A percentile compares a stretch with the other conserved stretches of the same genome.
Evolutionary conservation across 2,888 invertebrate genomes (phyloP).

Genomic region (Troglohyphantes excavatus): DNA sequence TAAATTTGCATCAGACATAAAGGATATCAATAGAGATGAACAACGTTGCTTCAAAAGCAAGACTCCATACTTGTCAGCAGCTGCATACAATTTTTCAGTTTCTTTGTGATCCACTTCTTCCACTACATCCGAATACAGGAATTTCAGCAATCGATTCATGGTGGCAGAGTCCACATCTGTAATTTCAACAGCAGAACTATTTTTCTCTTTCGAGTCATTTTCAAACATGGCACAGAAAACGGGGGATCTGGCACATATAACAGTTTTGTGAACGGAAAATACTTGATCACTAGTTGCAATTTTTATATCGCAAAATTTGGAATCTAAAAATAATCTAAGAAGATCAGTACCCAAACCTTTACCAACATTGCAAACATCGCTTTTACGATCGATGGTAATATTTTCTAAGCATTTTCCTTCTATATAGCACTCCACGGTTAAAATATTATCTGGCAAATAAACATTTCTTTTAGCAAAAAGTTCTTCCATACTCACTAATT

Average conservation of each 20-base stretch:
- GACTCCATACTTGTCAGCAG: conserved; percentile 27
- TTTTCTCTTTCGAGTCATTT: neutral
- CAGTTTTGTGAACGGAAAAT: neutral
- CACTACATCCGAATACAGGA: neutral
- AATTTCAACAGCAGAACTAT: neutral
- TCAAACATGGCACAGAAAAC: conserved; percentile 1
- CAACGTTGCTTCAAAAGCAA: neutral
- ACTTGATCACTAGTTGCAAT: too few species aligned
- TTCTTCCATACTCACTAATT: too few species aligned
- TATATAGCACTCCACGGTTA: too few species aligned
- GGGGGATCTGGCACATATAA: neutral
- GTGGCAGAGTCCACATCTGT: neutral
- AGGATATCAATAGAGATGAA: neutral
- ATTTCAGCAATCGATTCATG: neutral
- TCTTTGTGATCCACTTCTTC: neutral
- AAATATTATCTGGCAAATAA: too few species aligned
- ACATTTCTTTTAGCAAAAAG: too few species aligned
- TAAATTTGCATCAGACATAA: neutral
- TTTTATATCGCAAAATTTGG: too few species aligned
- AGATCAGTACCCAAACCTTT: too few species aligned
- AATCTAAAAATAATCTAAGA: too few species aligned
- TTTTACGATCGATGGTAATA: too few species aligned
- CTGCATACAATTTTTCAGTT: neutral
- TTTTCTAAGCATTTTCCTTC: too few species aligned
- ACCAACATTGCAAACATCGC: too few species aligned